A percentile compares a stretch with the other conserved stretches of the same genome.
Conservation (phyloP, 2,797 vertebrate genomes). For the Distichodus sexfasciatus region DNA sequence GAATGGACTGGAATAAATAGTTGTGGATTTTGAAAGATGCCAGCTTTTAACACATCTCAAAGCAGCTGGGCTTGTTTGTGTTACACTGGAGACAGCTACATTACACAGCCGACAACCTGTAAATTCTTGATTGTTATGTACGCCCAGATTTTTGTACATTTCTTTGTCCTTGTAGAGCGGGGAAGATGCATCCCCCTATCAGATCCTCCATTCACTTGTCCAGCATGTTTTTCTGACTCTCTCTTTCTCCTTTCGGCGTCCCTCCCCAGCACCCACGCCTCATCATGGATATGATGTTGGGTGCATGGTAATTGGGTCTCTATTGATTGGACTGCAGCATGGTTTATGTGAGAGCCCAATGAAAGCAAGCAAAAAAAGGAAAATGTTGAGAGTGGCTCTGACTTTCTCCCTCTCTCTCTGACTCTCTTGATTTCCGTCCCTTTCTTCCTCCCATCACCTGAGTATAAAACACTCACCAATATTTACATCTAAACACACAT, state of each 20-base stretch:
- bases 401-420: slow-evolving; percentile 51
- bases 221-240: slow-evolving; percentile 3
- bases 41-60: neutral
- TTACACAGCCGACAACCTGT: neutral
- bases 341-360: slow-evolving; percentile 61
- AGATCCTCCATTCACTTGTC: neutral
- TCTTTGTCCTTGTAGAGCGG: slow-evolving; percentile 25
- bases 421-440: neutral
- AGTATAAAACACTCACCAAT: slow-evolving; percentile 23
- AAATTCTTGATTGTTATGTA: neutral
- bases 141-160: neutral
- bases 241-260: slow-evolving; percentile 29
- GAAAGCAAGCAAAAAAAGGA: slow-evolving; percentile 47
- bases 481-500: neutral
- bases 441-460: slow-evolving; percentile 27
- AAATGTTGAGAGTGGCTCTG: slow-evolving; percentile 54
- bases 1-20: too few relatives aligned
- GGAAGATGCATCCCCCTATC: slow-evolving; percentile 50
- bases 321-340: slow-evolving; percentile 80
- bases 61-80: neutral
- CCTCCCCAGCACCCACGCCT: slow-evolving; percentile 48
- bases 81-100: neutral
- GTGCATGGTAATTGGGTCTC: slow-evolving; percentile 73
- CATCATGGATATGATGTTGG: slow-evolving; percentile 71
- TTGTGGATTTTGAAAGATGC: neutral